phyloP scores from a whole-genome alignment of 2,797 vertebrate species.

The Otolemur crassicaudatus region DNA sequence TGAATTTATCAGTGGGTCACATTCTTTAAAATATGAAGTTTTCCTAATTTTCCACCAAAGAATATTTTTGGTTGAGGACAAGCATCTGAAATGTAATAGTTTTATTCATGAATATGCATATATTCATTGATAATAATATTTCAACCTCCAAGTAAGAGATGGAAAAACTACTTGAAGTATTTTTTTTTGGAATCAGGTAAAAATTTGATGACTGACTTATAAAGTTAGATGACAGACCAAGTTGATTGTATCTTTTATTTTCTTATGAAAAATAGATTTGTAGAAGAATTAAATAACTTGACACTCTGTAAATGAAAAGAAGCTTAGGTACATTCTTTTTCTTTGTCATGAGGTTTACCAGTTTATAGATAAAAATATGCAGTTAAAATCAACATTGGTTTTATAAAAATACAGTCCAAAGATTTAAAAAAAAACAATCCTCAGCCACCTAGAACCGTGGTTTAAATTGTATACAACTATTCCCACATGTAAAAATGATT shows the following conservation, averaged over 20 bases:
- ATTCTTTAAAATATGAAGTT: background rate
- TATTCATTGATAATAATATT: background rate
- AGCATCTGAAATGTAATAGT: background rate
- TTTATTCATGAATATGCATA: background rate
- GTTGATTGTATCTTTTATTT: constrained; percentile 74
- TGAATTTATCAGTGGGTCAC: background rate
- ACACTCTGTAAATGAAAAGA: constrained; percentile 48
- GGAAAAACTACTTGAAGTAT: background rate
- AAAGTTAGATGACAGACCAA: constrained; percentile 48
- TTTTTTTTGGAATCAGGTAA: background rate
- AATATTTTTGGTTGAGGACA: constrained; percentile 10
- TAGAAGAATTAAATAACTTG: constrained; percentile 71
- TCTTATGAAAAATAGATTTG: constrained; percentile 79
- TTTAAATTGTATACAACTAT: constrained; percentile 15
- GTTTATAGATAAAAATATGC: constrained; percentile 2
- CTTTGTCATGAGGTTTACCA: constrained; percentile 30
- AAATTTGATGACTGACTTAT: background rate
- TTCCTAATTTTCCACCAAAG: background rate
- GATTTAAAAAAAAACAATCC: background rate
- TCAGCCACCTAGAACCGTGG: background rate
- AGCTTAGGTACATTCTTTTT: constrained; percentile 46
- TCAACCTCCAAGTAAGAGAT: background rate
- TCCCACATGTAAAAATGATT: constrained; percentile 18
- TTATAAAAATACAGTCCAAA: constrained; percentile 32
- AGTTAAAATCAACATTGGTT: background rate